phyloP scores from a whole-genome alignment of 2,113 vertebrate species.

The Callorhinus ursinus region DNA sequence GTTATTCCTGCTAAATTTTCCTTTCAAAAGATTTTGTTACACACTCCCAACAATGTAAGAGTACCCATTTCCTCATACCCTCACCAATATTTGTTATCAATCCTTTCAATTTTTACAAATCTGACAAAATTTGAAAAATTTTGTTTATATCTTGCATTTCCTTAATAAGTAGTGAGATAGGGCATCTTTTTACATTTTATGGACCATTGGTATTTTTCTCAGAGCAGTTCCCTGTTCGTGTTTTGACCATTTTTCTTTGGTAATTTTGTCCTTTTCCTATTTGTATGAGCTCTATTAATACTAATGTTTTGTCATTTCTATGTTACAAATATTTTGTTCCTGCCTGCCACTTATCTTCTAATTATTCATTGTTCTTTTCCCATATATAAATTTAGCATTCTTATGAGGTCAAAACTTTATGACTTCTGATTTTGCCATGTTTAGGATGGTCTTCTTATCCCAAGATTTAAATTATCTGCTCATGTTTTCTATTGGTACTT shows the following conservation, averaged over 20 bases:
- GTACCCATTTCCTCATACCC: not conserved
- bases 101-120: not conserved
- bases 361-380: not conserved
- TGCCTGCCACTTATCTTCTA: not conserved
- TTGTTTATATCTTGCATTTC: not conserved
- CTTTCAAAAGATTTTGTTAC: not conserved
- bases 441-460: not conserved
- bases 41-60: not conserved
- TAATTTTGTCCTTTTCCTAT: not conserved
- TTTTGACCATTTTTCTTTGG: slow-evolving; percentile 9
- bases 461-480: not conserved
- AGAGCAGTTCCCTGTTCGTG: not conserved
- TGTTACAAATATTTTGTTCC: not conserved
- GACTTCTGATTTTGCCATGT: not conserved
- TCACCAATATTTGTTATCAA: not conserved
- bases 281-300: not conserved
- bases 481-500: not conserved
- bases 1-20: not conserved
- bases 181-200: not conserved
- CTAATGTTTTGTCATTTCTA: not conserved
- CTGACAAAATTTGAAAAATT: not conserved
- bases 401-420: not conserved
- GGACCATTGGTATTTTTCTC: not conserved
- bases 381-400: not conserved
- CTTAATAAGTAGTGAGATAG: not conserved